Conservation (phyloP, 2,797 vertebrate genomes). For the Eremophila alpestris region DNA sequence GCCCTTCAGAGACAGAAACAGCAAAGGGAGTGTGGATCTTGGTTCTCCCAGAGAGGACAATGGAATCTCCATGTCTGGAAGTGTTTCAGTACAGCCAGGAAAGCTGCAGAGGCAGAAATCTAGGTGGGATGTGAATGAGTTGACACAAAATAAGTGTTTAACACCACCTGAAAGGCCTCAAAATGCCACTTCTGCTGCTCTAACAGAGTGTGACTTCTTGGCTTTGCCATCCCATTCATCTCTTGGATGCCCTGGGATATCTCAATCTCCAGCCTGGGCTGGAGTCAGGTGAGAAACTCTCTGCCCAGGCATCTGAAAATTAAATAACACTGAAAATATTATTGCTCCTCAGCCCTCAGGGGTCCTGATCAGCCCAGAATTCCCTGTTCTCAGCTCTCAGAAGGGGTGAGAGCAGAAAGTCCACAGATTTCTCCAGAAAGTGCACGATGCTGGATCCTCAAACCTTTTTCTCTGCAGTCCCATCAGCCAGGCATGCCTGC, state of each 20-base stretch:
- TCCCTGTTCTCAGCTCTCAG: neutral
- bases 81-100: neutral
- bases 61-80: neutral
- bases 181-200: neutral
- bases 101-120: neutral
- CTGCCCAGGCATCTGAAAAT: neutral
- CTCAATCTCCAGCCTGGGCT: neutral
- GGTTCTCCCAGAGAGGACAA: neutral
- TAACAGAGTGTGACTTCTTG: neutral
- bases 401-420: neutral
- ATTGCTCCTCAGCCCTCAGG: neutral
- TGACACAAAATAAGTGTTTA: neutral
- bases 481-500: neutral
- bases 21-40: neutral
- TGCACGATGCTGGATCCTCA: neutral
- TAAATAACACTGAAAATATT: neutral
- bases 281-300: neutral
- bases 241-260: neutral
- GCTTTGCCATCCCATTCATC: neutral
- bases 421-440: neutral
- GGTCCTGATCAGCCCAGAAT: neutral
- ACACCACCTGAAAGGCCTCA: neutral
- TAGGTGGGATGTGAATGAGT: neutral
- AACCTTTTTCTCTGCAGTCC: neutral
- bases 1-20: neutral